Conservation (phyloP, 2,113 vertebrate species). For the Leptobrachium leishanense region DNA sequence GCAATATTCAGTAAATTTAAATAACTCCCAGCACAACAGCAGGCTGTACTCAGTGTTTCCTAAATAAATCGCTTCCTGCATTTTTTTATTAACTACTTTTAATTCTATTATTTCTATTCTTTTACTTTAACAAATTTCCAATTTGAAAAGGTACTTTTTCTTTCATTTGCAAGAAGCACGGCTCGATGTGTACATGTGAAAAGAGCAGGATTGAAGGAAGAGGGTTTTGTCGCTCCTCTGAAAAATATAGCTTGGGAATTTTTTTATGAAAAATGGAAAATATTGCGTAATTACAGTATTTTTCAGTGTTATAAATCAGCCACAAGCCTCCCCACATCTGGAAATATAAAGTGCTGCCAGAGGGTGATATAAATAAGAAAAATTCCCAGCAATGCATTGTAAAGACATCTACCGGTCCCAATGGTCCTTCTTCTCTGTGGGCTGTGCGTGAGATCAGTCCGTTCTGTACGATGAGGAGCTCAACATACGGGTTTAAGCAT, state of each 20-base stretch:
- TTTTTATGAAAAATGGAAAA: not conserved
- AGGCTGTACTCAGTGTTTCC: too few relatives aligned
- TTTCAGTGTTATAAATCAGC: conserved; percentile 14
- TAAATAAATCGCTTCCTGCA: too few relatives aligned
- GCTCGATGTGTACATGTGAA: too few relatives aligned
- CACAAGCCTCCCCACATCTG: conserved; percentile 42
- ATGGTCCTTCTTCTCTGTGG: conserved; percentile 26
- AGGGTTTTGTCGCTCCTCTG: conserved; percentile 3
- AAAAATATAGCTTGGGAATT: not conserved
- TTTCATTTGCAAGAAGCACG: too few relatives aligned
- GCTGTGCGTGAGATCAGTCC: conserved; percentile 43
- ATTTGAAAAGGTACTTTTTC: too few relatives aligned
- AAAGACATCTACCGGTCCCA: conserved; percentile 42
- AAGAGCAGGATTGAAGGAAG: not conserved
- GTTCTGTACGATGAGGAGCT: too few relatives aligned
- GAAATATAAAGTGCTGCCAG: conserved; percentile 45
- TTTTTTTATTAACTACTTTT: too few relatives aligned
- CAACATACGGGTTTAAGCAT: too few relatives aligned
- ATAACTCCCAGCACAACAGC: too few relatives aligned
- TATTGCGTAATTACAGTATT: not conserved
- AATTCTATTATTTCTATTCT: too few relatives aligned
- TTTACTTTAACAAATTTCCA: too few relatives aligned
- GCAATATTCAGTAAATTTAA: too few relatives aligned
- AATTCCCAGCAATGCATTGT: conserved; percentile 28
- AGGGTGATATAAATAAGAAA: conserved; percentile 21